These are phyloP conservation scores for Holothuria scabra DNA, from an alignment of 53 echinoderm and acorn worm genomes.

Conservation along the genomic window DNA sequence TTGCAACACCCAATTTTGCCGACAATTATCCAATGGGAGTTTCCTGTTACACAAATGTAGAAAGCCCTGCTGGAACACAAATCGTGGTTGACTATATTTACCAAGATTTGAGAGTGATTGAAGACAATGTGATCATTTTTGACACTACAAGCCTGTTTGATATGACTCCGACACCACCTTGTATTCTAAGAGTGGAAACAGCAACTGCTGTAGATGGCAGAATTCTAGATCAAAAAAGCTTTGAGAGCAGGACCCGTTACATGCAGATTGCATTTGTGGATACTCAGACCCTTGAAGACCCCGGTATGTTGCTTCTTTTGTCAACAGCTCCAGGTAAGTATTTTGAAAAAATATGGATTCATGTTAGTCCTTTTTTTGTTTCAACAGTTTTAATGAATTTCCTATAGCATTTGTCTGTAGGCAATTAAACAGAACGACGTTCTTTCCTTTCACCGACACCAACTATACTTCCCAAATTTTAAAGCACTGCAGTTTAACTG, in stretches of 20 bases:
- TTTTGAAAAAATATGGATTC: neutral
- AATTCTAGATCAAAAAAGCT: neutral
- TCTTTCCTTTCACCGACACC: too few species aligned
- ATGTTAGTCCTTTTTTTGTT: too few species aligned
- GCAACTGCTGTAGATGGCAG: neutral
- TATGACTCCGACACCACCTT: neutral
- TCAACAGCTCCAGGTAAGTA: neutral
- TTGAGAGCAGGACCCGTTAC: neutral
- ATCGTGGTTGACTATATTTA: neutral
- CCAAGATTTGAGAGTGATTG: neutral
- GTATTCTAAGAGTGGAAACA: neutral
- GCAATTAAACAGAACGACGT: too few species aligned
- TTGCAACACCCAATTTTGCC: slow-evolving; percentile 29
- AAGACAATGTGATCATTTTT: slow-evolving; percentile 3
- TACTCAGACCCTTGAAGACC: neutral
- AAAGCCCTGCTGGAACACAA: neutral
- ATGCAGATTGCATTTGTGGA: neutral
- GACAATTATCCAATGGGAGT: neutral
- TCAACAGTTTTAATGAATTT: too few species aligned
- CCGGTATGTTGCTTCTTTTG: slow-evolving; percentile 1
- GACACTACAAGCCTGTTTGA: neutral
- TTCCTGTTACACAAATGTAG: neutral
- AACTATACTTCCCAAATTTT: too few species aligned
- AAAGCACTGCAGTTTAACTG: too few species aligned
- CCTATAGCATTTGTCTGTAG: too few species aligned